Base-by-base conservation (phyloP, 2,113 vertebrate genomes). In the Carassius auratus region DNA sequence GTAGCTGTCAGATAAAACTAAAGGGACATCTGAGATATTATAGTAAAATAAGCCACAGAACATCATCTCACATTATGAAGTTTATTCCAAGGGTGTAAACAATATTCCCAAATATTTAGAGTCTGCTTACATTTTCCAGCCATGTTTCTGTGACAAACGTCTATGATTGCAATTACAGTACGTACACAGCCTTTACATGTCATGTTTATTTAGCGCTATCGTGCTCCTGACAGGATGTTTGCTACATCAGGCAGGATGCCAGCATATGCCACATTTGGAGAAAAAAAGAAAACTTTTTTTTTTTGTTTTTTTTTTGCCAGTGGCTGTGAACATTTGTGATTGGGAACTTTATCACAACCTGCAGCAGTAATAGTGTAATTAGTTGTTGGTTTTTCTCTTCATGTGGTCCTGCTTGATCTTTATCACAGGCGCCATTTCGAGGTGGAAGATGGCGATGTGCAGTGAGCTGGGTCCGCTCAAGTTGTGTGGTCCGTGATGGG, bases 351-450 rank as follows among this genome's bases (percentile, higher is more conserved):
- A 88, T 84, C 90, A 66, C 14, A 62, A 76, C 77, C 83, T 84
- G 88, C 79, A 85, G 85, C 59, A 79, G 76, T 90, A 94, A 93
- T 94, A 87, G 81, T 86, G 73, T 93, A 93, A 95, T 93, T 93
- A 87, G 87, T 86, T 90, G 91, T 89, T 81, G 86, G 17, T 89
- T 82, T 90, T 91, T 92, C 90, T 91, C 88, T 93, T 94, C 91
- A 93, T 94, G 94, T 94, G 95, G 93, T 91, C 83, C 42, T 77
- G 6, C 80, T 69, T 3, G 92, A 94, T 90, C 61, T 62, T 84
- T 93, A 95, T 95, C 94, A 85, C 89, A 62, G 94, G 92, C 92
- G 91, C 93, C 93, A 90, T 88, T 93, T 91, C 59, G 82, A 88
- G 42, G 59, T 89, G 85, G 78, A 77, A 84, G 8, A 83, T 88